Base-by-base conservation (phyloP, 2,888 invertebrate genomes). In the Keiferia lycopersicella region DNA sequence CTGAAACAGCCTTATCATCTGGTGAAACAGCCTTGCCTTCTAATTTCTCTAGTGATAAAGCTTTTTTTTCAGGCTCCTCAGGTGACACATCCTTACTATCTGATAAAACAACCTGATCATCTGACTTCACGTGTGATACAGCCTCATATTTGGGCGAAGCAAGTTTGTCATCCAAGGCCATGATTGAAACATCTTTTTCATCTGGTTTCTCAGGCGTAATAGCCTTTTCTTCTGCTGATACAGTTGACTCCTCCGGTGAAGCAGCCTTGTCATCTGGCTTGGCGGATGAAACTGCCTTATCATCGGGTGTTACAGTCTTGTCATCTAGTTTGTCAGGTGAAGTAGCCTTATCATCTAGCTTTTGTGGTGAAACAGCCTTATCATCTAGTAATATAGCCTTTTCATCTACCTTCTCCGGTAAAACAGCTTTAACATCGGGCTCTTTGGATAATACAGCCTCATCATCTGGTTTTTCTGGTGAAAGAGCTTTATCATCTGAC, bases 91-190 rank as follows among this genome's bases (percentile, higher is more conserved):
- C 34, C 10, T 8, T 34, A 1, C n/a, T n/a, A n/a, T n/a, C n/a
- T n/a, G n/a, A n/a, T n/a, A n/a, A n/a, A n/a, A 30, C 30, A 2
- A 30, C 30, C 18, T 50, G 7, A 10, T 59, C 39, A 7, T 45
- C 45, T 26, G 26, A 10, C n/a, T 8, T 20, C 0, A 62, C 63
- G 4, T 63, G 66, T 22, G 67, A 73, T 0, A 63, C 61, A 6
- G 18, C 41, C 12, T 67, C 71, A 0, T 71, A 67, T 0, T 66
- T 68, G 2, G 56, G 26, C n/a, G n/a, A n/a, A n/a, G n/a, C n/a
- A n/a, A n/a, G n/a, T n/a, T n/a, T n/a, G n/a, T n/a, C n/a, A n/a
- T n/a, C n/a, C n/a, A n/a, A n/a, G n/a, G n/a, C n/a, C n/a, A n/a
- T n/a, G n/a, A n/a, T n/a, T 14, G 41, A 14, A 41, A 14, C 14